Evolutionary conservation across 2,113 vertebrate species (phyloP).

Genomic region (Dicrurus megarhynchus): DNA sequence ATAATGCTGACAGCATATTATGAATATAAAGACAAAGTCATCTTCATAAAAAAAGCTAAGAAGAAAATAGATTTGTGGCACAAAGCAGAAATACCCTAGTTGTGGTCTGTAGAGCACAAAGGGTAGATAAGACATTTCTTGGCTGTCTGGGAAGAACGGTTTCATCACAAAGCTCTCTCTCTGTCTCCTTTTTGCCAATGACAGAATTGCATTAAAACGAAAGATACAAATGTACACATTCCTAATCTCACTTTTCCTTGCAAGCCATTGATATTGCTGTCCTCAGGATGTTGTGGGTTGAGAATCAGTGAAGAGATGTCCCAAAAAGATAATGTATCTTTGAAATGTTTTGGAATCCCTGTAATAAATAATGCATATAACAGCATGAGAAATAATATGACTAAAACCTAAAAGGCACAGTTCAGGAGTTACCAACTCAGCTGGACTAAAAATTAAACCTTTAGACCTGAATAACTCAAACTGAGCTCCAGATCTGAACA

Average conservation of each 20-base stretch:
- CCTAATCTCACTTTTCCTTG: constrained; percentile 1
- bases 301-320: not conserved
- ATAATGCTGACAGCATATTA: not conserved
- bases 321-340: constrained; percentile 4
- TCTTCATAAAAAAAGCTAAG: constrained; percentile 19
- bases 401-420: constrained; percentile 5
- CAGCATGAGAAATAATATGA: not conserved
- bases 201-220: constrained; percentile 4
- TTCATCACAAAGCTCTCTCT: not conserved
- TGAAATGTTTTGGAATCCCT: constrained; percentile 17
- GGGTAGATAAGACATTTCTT: not conserved
- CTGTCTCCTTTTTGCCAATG: not conserved
- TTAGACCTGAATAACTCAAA: not conserved
- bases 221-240: not conserved
- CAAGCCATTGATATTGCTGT: not conserved
- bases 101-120: constrained; percentile 42
- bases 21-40: constrained; percentile 11
- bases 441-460: not conserved
- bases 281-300: not conserved
- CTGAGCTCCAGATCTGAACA: not conserved
- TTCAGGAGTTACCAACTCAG: not conserved
- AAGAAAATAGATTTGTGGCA: constrained; percentile 3
- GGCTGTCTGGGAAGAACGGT: not conserved
- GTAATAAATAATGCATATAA: constrained; percentile 5
- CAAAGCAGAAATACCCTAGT: not conserved